phyloP scores from a whole-genome alignment of 1,140 invertebrate species.

The Dinothrombium tinctorium region DNA sequence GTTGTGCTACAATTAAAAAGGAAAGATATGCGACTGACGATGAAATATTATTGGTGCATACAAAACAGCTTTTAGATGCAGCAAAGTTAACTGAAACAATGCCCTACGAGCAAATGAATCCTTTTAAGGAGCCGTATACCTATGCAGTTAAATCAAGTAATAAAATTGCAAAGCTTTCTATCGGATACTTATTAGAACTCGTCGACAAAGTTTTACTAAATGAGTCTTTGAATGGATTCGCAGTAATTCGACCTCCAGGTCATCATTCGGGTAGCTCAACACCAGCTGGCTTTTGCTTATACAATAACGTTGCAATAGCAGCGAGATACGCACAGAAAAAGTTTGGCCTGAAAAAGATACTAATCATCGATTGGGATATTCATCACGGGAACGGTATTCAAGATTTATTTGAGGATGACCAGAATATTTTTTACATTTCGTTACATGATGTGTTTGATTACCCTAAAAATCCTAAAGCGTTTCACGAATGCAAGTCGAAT shows the following conservation, averaged over 20 bases:
- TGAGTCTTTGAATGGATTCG: slow-evolving; percentile 37
- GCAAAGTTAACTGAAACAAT: slow-evolving; percentile 27
- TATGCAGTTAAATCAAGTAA: slow-evolving; percentile 48
- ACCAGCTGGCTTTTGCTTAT: slow-evolving; percentile 63
- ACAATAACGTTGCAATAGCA: slow-evolving; percentile 61
- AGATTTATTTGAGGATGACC: slow-evolving; percentile 42
- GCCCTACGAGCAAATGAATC: slow-evolving; percentile 27
- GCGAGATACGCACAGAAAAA: slow-evolving; percentile 44
- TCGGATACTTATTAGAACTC: slow-evolving; percentile 47
- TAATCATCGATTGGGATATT: slow-evolving; percentile 82
- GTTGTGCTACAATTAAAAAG: slow-evolving; percentile 28
- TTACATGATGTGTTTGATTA: slow-evolving; percentile 68
- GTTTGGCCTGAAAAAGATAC: slow-evolving; percentile 28
- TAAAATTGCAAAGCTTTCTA: slow-evolving; percentile 38
- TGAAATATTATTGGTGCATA: slow-evolving; percentile 41
- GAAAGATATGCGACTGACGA: slow-evolving; percentile 34
- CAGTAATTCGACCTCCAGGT: slow-evolving; percentile 51
- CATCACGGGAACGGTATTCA: slow-evolving; percentile 76
- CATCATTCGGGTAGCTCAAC: slow-evolving; percentile 49
- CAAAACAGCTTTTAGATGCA: slow-evolving; percentile 32
- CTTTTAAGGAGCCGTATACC: slow-evolving; percentile 33
- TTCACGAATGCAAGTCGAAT: slow-evolving; percentile 38
- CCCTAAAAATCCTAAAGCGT: slow-evolving; percentile 36
- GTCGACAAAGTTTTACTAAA: slow-evolving; percentile 47
- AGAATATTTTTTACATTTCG: slow-evolving; percentile 59